Evolutionary conservation across 2,888 invertebrate genomes (phyloP).

Genomic region (Melanotus villosus): DNA sequence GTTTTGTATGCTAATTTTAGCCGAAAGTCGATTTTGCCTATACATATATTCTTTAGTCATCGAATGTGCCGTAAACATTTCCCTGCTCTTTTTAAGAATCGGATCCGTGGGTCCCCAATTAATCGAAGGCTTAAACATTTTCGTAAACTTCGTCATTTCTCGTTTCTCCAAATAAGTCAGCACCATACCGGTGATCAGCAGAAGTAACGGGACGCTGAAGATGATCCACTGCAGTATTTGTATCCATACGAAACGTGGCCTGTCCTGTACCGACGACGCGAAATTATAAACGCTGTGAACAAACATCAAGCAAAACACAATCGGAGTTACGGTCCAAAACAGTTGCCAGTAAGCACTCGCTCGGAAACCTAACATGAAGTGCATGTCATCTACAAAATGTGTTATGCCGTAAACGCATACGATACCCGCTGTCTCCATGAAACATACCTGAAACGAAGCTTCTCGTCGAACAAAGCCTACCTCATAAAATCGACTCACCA

Average conservation of each 20-base stretch:
- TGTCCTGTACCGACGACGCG: background rate
- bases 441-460: background rate
- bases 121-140: constrained; percentile 4
- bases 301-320: background rate
- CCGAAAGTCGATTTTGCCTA: constrained; percentile 69
- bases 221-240: constrained; percentile 2
- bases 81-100: constrained; percentile 67
- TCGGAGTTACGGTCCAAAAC: constrained; percentile 56
- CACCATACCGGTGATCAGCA: background rate
- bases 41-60: constrained; percentile 72
- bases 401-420: constrained; percentile 67
- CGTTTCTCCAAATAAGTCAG: background rate
- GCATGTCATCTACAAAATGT: constrained; percentile 68
- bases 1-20: constrained; percentile 60
- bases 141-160: background rate
- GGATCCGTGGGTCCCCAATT: constrained; percentile 67
- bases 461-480: background rate
- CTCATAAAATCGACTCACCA: background rate
- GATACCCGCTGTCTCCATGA: constrained; percentile 65
- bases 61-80: constrained; percentile 70
- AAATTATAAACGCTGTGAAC: background rate
- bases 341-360: constrained; percentile 64
- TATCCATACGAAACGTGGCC: background rate
- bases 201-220: background rate
- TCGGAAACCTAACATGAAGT: constrained; percentile 69